Base-by-base conservation (phyloP, 2,797 vertebrate species). In the Telmatherina bonti region DNA sequence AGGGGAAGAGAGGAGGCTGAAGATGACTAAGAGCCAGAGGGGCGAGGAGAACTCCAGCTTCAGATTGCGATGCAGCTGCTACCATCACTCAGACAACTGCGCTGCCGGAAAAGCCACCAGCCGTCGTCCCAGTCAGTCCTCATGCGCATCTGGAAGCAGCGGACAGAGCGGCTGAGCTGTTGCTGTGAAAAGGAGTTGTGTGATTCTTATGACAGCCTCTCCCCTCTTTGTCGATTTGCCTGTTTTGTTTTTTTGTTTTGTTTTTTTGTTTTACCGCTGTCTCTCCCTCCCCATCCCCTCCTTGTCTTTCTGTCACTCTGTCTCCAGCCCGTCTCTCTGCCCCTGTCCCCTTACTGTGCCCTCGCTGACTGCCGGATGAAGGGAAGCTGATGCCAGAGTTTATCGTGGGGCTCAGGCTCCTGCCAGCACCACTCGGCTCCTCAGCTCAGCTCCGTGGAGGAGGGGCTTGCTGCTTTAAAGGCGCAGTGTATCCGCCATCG, bases 371-470 rank as follows among this genome's bases (percentile, higher is more conserved):
- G 93, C 85, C 88, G 88, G 93, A 93, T 93, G 92, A 90, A 92
- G 91, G 88, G 90, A 92, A 93, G 92, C 93, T 94, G 94, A 94
- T 93, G 93, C 92, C 91, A 92, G 93, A 95, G 94, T 95, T 94
- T 94, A 95, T 94, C 83, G 89, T 89, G 90, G 90, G 89, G 92
- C 92, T 94, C 92, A 79, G 91, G 92, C 90, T 93, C 86, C 91
- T 92, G 87, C 90, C 91, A 93, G 91, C 89, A 79, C 78, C 89
- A 89, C 88, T 91, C 88, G 62, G 86, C 91, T 90, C 83, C 68
- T 85, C 86, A 75, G 84, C 83, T 89, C 27, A 10, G 81, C 89
- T 90, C 81, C 70, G 66, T 41, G 88, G 84, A 89, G 93, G 94
- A 89, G 93, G 93, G 91, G 89, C 88, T 75, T 77, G 71, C 63